A percentile compares a stretch with the other conserved stretches of the same genome.
These are phyloP conservation scores for Ennomos erosarius DNA, from an alignment of 2,888 invertebrate species.

Conservation along the genomic window DNA sequence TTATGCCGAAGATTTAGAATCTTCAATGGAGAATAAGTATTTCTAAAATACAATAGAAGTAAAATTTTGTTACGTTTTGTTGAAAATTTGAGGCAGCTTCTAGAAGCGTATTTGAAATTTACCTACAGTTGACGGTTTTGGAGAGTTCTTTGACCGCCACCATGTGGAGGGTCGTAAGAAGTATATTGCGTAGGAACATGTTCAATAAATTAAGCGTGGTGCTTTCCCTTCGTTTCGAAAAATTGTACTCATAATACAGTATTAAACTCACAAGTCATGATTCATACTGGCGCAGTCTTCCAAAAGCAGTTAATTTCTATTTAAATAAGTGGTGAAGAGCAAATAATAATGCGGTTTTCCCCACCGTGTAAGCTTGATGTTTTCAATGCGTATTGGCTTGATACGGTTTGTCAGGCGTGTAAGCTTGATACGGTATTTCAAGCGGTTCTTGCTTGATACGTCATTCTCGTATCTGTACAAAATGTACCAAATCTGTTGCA, in stretches of 20 bases:
- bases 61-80: conserved; percentile 61
- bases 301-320: conserved; percentile 57
- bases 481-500: conserved; percentile 35
- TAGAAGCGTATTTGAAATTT: conserved; percentile 51
- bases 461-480: conserved; percentile 29
- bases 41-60: conserved; percentile 77
- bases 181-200: conserved; percentile 43
- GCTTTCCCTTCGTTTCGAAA: conserved; percentile 74
- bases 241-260: conserved; percentile 72
- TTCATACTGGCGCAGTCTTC: conserved; percentile 77
- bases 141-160: conserved; percentile 36
- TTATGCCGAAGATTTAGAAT: conserved; percentile 78
- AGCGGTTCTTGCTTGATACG: conserved; percentile 5
- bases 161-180: conserved; percentile 29
- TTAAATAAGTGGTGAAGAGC: conserved; percentile 30
- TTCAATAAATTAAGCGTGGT: conserved; percentile 75
- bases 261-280: conserved; percentile 69
- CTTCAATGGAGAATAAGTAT: conserved; percentile 74
- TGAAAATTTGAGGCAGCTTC: conserved; percentile 61
- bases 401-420: conserved; percentile 7
- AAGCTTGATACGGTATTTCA: conserved; percentile 11
- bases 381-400: not conserved
- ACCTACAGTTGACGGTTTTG: conserved; percentile 40
- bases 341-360: not conserved
- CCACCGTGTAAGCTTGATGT: not conserved